Evolutionary conservation across 2,797 vertebrate species (phyloP).

Genomic region (Triplophysa bombifrons): DNA sequence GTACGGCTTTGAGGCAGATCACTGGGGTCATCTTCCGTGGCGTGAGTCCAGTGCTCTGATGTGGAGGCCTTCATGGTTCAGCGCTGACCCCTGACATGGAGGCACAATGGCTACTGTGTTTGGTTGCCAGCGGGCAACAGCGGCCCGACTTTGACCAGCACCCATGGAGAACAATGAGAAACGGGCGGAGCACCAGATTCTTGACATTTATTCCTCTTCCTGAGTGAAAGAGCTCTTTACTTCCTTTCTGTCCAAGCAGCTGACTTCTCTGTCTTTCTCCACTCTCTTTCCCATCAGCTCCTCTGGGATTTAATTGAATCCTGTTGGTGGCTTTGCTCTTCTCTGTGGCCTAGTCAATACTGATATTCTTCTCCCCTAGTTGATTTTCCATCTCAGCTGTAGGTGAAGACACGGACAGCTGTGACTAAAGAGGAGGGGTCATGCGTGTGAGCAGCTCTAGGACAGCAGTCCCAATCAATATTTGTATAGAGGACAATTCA

Average conservation of each 20-base stretch:
- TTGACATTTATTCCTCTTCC: slow-evolving; percentile 42
- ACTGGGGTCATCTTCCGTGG: slow-evolving; percentile 43
- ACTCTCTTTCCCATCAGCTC: slow-evolving; percentile 33
- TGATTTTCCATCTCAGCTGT: slow-evolving; percentile 23
- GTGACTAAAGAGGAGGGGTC: slow-evolving; percentile 1
- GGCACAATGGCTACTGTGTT: slow-evolving; percentile 53
- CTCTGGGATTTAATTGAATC: slow-evolving; percentile 50
- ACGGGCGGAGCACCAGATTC: slow-evolving; percentile 32
- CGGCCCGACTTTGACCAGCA: slow-evolving; percentile 34
- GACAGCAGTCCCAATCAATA: neutral
- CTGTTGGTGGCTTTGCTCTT: slow-evolving; percentile 46
- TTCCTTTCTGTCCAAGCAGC: slow-evolving; percentile 42
- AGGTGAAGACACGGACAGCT: slow-evolving; percentile 27
- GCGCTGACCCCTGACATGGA: slow-evolving; percentile 65
- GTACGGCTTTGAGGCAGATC: slow-evolving; percentile 32
- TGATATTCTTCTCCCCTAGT: slow-evolving; percentile 15
- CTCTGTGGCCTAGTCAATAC: slow-evolving; percentile 4
- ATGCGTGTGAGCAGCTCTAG: slow-evolving; percentile 20
- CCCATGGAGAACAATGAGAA: slow-evolving; percentile 25
- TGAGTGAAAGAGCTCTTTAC: slow-evolving; percentile 44
- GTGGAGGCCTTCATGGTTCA: slow-evolving; percentile 62
- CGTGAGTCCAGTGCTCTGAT: slow-evolving; percentile 26
- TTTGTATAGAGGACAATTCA: neutral
- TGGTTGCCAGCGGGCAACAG: slow-evolving; percentile 39
- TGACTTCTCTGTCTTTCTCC: slow-evolving; percentile 41